These are phyloP conservation scores for Ceratitis capitata DNA, from an alignment of 1,140 invertebrate genomes.

Conservation along the genomic window DNA sequence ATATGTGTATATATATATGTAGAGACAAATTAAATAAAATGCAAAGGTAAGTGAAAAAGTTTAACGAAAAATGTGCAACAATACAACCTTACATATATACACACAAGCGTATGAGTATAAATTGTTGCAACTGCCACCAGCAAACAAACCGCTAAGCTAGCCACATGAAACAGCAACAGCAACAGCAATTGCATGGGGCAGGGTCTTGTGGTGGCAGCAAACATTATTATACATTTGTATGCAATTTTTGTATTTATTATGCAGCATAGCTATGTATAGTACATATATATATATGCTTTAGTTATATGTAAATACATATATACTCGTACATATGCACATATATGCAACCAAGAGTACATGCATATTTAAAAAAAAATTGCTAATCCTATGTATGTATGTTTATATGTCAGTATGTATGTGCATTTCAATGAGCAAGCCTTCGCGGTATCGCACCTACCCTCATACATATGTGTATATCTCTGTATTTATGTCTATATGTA, in stretches of 20 bases:
- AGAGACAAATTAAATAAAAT: not conserved
- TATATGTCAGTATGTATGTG: too few species aligned
- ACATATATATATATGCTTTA: not conserved
- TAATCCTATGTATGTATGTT: not conserved
- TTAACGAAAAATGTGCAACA: slow-evolving; percentile 14
- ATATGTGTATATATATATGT: not conserved
- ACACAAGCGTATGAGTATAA: not conserved
- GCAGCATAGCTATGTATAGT: not conserved
- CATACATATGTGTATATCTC: not conserved
- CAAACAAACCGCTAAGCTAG: not conserved
- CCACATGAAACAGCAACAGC: not conserved
- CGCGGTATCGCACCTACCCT: not conserved
- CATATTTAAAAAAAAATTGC: not conserved
- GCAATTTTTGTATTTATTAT: not conserved
- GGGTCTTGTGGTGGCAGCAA: not conserved
- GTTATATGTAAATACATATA: not conserved
- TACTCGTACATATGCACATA: not conserved
- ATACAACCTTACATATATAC: not conserved
- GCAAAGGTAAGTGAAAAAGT: slow-evolving; percentile 13
- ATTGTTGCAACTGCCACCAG: not conserved
- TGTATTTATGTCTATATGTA: not conserved
- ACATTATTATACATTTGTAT: not conserved
- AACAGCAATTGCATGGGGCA: not conserved
- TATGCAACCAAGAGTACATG: not conserved
- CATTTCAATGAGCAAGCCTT: not conserved